Evolutionary conservation across 2,113 vertebrate genomes (phyloP).

Genomic region (Macquaria ambigua): DNA sequence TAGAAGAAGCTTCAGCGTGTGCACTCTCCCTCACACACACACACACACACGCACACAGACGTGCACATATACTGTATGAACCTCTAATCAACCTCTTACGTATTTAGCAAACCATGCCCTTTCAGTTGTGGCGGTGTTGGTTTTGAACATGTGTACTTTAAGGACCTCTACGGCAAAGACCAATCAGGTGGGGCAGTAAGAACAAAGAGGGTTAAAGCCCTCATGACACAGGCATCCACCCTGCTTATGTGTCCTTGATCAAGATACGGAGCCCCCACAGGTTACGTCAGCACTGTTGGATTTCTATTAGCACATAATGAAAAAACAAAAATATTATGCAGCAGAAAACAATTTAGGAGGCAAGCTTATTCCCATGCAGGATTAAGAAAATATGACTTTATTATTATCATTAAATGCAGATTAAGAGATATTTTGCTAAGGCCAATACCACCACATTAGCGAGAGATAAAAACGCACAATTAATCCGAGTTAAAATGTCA

Average conservation of each 20-base stretch:
- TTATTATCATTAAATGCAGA: neutral
- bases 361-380: neutral
- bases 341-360: neutral
- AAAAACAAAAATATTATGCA: constrained; percentile 2
- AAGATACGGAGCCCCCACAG: neutral
- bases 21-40: neutral
- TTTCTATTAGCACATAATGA: neutral
- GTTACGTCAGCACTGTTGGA: constrained; percentile 3
- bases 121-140: constrained; percentile 36
- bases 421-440: neutral
- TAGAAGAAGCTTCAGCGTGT: constrained; percentile 50
- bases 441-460: neutral
- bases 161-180: constrained; percentile 25
- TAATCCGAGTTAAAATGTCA: too few relatives aligned
- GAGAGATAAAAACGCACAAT: neutral
- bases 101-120: constrained; percentile 6
- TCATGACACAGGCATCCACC: constrained; percentile 25
- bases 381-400: neutral
- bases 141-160: constrained; percentile 44
- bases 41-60: neutral
- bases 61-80: neutral
- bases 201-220: constrained; percentile 41
- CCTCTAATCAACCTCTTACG: constrained; percentile 24
- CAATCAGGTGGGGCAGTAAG: constrained; percentile 37
- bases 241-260: constrained; percentile 31